These are phyloP conservation scores for Cirrhinus molitorella DNA, from an alignment of 2,797 vertebrate species.

Conservation along the genomic window DNA sequence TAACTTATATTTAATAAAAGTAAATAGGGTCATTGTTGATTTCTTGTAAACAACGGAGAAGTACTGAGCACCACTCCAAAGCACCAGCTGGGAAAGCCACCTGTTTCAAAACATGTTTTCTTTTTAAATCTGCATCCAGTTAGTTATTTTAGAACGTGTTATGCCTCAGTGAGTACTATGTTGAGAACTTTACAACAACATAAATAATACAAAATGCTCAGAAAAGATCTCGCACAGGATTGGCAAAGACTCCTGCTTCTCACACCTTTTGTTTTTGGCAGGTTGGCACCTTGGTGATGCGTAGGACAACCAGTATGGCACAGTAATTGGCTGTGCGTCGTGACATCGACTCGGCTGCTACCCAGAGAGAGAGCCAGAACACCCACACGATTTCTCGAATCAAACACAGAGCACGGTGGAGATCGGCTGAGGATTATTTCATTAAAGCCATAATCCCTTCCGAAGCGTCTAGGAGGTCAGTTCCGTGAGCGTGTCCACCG, in stretches of 20 bases:
- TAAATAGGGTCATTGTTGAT: neutral
- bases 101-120: constrained; percentile 23
- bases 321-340: constrained; percentile 44
- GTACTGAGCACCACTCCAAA: neutral
- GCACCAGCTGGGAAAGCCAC: constrained; percentile 37
- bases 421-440: constrained; percentile 30
- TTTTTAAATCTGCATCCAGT: neutral
- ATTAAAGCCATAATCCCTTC: constrained; percentile 18
- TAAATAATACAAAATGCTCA: constrained; percentile 33
- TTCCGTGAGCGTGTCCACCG: neutral
- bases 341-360: constrained; percentile 37
- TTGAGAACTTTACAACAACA: constrained; percentile 1
- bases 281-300: constrained; percentile 48
- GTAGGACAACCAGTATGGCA: constrained; percentile 55
- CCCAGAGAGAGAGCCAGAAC: constrained; percentile 36
- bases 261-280: constrained; percentile 52
- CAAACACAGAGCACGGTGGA: neutral
- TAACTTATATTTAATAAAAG: neutral
- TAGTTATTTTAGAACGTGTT: constrained; percentile 33
- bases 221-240: constrained; percentile 24
- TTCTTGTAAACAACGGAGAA: neutral
- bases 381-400: constrained; percentile 32
- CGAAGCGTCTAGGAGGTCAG: neutral
- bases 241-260: constrained; percentile 23
- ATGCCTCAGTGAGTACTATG: constrained; percentile 21